Evolutionary conservation across 1,140 invertebrate genomes (phyloP).

Genomic region (Lamellibrachia luymesi): DNA sequence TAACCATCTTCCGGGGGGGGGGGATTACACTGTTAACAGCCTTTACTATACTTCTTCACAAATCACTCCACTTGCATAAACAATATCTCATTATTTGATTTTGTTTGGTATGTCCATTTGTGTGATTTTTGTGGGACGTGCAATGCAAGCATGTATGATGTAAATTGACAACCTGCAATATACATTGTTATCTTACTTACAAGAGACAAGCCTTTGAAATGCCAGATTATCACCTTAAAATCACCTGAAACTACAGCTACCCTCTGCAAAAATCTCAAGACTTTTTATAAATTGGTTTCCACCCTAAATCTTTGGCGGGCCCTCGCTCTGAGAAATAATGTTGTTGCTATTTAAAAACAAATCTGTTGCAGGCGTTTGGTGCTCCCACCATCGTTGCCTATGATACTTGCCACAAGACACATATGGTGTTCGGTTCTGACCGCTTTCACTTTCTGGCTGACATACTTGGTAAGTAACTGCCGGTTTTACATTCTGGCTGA

Average conservation of each 20-base stretch:
- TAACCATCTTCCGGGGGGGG: not conserved
- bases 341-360: not conserved
- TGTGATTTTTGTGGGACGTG: not conserved
- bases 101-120: not conserved
- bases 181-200: not conserved
- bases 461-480: constrained; percentile 19
- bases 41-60: not conserved
- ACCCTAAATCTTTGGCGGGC: too few species aligned
- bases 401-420: constrained; percentile 19
- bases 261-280: too few species aligned
- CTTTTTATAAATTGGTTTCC: too few species aligned
- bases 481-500: too few species aligned
- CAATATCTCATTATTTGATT: not conserved
- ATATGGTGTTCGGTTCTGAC: constrained; percentile 26
- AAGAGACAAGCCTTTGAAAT: not conserved
- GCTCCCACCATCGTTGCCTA: constrained; percentile 23
- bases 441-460: constrained; percentile 24
- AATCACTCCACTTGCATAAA: not conserved
- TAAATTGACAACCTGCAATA: not conserved
- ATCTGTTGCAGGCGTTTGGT: constrained; percentile 25
- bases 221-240: not conserved
- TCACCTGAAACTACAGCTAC: too few species aligned
- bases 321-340: not conserved
- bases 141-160: not conserved
- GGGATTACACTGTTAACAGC: not conserved